Evolutionary conservation across 2,113 vertebrate species (phyloP).

Genomic region (Lutjanus erythropterus): DNA sequence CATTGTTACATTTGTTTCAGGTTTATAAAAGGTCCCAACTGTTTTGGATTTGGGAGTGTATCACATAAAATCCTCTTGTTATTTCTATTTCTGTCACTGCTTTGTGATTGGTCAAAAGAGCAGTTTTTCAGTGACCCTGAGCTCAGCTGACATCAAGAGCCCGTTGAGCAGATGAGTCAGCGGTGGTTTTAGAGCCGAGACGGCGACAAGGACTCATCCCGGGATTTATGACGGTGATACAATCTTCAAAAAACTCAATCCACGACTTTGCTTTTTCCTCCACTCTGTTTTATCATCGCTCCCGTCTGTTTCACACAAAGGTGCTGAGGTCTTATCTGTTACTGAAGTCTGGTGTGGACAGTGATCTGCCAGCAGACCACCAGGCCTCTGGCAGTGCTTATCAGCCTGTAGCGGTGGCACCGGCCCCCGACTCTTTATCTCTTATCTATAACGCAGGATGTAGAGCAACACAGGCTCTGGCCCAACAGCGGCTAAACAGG

Average conservation of each 20-base stretch:
- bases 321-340: slow-evolving; percentile 68
- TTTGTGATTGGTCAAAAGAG: slow-evolving; percentile 1
- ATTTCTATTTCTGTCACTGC: neutral
- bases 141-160: neutral
- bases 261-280: slow-evolving; percentile 30
- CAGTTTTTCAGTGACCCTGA: slow-evolving; percentile 1
- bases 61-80: too few relatives aligned
- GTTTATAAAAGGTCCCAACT: too few relatives aligned
- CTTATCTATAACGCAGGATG: slow-evolving; percentile 68
- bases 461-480: slow-evolving; percentile 55
- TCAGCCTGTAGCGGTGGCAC: slow-evolving; percentile 56
- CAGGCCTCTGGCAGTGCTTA: slow-evolving; percentile 64
- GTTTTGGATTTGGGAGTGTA: too few relatives aligned
- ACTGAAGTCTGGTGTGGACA: slow-evolving; percentile 64
- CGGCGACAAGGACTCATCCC: neutral
- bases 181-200: neutral
- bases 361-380: slow-evolving; percentile 54
- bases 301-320: slow-evolving; percentile 50
- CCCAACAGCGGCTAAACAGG: slow-evolving; percentile 45
- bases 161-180: neutral
- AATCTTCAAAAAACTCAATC: slow-evolving; percentile 10
- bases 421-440: slow-evolving; percentile 63
- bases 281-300: slow-evolving; percentile 21
- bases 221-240: neutral
- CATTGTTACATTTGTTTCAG: too few relatives aligned